Conservation (phyloP, 2,888 invertebrate genomes). For the Camptogramma bilineatum region DNA sequence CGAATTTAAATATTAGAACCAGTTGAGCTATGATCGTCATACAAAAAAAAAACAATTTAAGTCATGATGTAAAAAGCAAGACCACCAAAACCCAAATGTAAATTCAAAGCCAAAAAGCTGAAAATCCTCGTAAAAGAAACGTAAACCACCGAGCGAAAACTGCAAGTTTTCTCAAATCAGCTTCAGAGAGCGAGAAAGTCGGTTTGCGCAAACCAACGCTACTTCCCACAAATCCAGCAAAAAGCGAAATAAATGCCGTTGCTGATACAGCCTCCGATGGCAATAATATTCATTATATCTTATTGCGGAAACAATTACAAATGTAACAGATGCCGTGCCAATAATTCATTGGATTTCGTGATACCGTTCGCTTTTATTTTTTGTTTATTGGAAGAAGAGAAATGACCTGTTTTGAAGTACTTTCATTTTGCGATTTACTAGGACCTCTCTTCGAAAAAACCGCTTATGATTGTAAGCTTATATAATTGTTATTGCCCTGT, state of each 20-base stretch:
- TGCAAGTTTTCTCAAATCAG: conserved; percentile 3
- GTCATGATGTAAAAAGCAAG: not conserved
- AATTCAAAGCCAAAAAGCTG: not conserved
- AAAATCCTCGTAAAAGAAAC: not conserved
- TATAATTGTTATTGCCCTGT: no score
- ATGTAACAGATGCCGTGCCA: conserved; percentile 38
- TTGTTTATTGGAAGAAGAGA: conserved; percentile 23
- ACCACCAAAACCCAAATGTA: not conserved
- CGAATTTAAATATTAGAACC: no score
- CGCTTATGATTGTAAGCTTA: not conserved
- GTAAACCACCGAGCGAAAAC: not conserved
- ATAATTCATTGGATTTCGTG: conserved; percentile 37
- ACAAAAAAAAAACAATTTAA: not conserved
- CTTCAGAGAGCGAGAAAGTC: conserved; percentile 9
- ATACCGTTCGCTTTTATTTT: conserved; percentile 29
- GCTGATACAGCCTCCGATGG: conserved; percentile 23
- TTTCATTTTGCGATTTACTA: not conserved
- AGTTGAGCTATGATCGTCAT: not conserved
- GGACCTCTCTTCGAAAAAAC: not conserved
- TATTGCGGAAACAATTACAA: conserved; percentile 60
- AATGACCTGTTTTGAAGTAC: conserved; percentile 8
- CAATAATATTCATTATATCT: conserved; percentile 51
- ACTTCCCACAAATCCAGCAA: conserved; percentile 23
- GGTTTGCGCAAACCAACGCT: not conserved
- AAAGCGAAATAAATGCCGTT: conserved; percentile 25